Evolutionary conservation across 2,797 vertebrate species (phyloP).

Genomic region (Eulemur albifrons): DNA sequence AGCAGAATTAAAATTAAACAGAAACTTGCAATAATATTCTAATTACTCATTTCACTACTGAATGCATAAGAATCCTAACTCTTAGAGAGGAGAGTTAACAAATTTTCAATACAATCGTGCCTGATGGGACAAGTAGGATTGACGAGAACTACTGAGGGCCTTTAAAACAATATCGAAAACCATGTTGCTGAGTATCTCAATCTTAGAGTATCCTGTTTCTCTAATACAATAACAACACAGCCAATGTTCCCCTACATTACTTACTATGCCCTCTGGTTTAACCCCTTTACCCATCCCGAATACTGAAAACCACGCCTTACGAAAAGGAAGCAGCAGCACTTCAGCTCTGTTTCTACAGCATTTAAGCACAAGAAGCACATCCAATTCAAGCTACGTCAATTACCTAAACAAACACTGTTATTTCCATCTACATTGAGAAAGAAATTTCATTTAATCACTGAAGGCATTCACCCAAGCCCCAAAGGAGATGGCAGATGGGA

Average conservation of each 20-base stretch:
- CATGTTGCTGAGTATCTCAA: neutral
- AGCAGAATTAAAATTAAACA: constrained; percentile 27
- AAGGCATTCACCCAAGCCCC: constrained; percentile 58
- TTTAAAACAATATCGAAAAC: constrained; percentile 8
- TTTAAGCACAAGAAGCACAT: neutral
- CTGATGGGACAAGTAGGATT: neutral
- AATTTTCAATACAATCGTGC: neutral
- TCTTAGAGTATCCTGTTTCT: neutral
- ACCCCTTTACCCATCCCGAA: neutral
- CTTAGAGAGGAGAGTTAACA: neutral
- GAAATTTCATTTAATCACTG: constrained; percentile 52
- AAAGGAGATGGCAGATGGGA: constrained; percentile 77
- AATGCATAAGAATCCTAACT: neutral
- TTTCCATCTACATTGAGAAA: constrained; percentile 49
- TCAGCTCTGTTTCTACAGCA: fast-evolving
- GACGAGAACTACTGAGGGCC: neutral
- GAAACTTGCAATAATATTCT: neutral
- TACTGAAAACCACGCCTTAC: neutral
- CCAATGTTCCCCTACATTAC: neutral
- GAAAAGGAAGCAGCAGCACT: neutral
- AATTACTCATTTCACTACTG: constrained; percentile 24
- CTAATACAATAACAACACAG: neutral
- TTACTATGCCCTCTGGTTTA: neutral
- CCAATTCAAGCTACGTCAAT: constrained; percentile 72
- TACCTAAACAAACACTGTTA: constrained; percentile 44